Evolutionary conservation across 1,140 invertebrate genomes (phyloP).

Genomic region (Drosophila azteca): DNA sequence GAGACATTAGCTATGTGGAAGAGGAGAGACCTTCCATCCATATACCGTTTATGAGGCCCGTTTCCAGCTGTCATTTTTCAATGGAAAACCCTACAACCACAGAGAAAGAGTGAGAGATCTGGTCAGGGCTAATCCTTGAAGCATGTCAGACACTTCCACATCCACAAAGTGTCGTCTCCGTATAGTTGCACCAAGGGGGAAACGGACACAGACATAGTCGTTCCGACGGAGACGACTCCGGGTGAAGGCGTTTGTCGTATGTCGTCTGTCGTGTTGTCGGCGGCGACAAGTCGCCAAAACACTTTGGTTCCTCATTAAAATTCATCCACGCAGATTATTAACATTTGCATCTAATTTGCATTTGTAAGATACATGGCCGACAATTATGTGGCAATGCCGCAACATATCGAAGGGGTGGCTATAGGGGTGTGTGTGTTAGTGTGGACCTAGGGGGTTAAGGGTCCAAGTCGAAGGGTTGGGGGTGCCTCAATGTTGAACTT

Average conservation of each 20-base stretch:
- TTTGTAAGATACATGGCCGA: slow-evolving; percentile 80
- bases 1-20: too few relatives aligned
- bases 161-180: slow-evolving; percentile 25
- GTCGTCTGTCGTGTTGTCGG: too few relatives aligned
- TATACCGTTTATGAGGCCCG: slow-evolving; percentile 22
- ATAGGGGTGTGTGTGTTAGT: neutral
- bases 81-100: neutral
- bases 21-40: too few relatives aligned
- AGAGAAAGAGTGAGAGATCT: slow-evolving; percentile 25
- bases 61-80: slow-evolving; percentile 25
- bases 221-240: slow-evolving; percentile 1
- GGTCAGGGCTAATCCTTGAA: slow-evolving; percentile 67
- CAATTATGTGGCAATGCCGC: slow-evolving; percentile 68
- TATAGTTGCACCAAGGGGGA: too few relatives aligned
- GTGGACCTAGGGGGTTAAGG: slow-evolving; percentile 1
- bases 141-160: slow-evolving; percentile 58
- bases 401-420: slow-evolving; percentile 1
- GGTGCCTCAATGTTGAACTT: slow-evolving; percentile 49
- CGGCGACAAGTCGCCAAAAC: slow-evolving; percentile 75
- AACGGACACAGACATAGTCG: slow-evolving; percentile 8
- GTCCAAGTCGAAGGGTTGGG: slow-evolving; percentile 10
- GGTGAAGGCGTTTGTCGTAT: slow-evolving; percentile 36
- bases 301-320: slow-evolving; percentile 78
- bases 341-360: slow-evolving; percentile 82
- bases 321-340: slow-evolving; percentile 81